Evolutionary conservation across 2,888 invertebrate genomes (phyloP).

Genomic region (Limnephilus lunatus): DNA sequence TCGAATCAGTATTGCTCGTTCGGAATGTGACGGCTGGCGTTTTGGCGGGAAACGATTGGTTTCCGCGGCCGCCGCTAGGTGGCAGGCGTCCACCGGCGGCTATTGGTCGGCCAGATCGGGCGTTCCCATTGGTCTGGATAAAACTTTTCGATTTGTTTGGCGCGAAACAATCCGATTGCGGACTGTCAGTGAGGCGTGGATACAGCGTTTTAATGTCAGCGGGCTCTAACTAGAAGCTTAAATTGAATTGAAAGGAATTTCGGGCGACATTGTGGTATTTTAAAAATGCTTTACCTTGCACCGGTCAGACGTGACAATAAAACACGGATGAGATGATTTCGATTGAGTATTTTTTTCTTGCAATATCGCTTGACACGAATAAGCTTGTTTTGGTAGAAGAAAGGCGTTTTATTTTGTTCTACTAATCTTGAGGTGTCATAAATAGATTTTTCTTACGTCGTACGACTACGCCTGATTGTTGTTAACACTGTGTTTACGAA

Average conservation of each 20-base stretch:
- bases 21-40: constrained; percentile 40
- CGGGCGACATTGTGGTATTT: constrained; percentile 11
- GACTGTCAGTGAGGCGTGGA: constrained; percentile 33
- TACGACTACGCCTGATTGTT: background rate
- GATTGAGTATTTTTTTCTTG: background rate
- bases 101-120: background rate
- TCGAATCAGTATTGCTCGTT: constrained; percentile 24
- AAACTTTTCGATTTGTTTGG: constrained; percentile 44
- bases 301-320: constrained; percentile 25
- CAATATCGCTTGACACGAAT: background rate
- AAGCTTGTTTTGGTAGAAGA: background rate
- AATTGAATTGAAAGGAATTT: constrained; percentile 37
- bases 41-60: constrained; percentile 42
- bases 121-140: constrained; percentile 19
- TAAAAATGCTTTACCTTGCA: constrained; percentile 35
- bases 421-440: background rate
- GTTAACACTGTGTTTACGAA: background rate
- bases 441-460: background rate
- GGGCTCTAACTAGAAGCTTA: constrained; percentile 33
- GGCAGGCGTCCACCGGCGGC: constrained; percentile 16
- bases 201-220: constrained; percentile 44
- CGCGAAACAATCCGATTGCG: constrained; percentile 40
- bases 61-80: constrained; percentile 43
- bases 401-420: background rate
- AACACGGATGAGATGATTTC: background rate